Evolutionary conservation across 2,888 invertebrate genomes (phyloP), one percentile per base, ranked within the genome.

Genomic region (Drosophila neonasuta): DNA sequence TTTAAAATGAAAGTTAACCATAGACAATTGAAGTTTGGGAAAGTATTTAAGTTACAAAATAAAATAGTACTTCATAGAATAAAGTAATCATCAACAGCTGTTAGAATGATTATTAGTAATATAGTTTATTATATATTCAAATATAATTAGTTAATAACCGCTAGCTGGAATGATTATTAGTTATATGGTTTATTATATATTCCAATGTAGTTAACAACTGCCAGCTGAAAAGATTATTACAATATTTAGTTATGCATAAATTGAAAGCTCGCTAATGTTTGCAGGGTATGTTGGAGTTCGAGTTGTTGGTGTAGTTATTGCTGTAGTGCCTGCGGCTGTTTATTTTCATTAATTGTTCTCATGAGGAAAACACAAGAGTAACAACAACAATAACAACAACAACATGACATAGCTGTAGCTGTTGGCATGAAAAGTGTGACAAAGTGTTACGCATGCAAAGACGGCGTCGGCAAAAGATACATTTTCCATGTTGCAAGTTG

Each of bases 271-370:
- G 49, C 17, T 4, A 20, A 32, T 6, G 44, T 24, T 29, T 55
- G 32, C 29, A 70, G 52, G 82, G 69, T 77, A 55, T 34, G 44
- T 24, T 5, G 11, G 39, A 41, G 39, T 39, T 34, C 34, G 49
- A 36, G 58, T 15, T 45, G 15, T 59, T 64, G 63, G 24, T 55
- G 61, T 29, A 50, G 42, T 32, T 51, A 15, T 34, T 30, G 71
- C 67, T 55, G 59, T 46, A 44, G 55, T 59, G 83, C 83, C 84
- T 67, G 86, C 79, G 88, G 88, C 88, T 84, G 88, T 84, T 84
- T 84, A 87, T 84, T 84, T 84, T 84, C 86, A 86, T 86, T 84
- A 84, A 84, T 84, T 84, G 84, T 84, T 84, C 88, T 87, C 84
- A 84, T 87, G 88, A 79, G 85, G 81, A 74, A 80, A 82, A 77